Base-by-base conservation (phyloP, 2,888 invertebrate genomes). In the Galeruca laticollis region DNA sequence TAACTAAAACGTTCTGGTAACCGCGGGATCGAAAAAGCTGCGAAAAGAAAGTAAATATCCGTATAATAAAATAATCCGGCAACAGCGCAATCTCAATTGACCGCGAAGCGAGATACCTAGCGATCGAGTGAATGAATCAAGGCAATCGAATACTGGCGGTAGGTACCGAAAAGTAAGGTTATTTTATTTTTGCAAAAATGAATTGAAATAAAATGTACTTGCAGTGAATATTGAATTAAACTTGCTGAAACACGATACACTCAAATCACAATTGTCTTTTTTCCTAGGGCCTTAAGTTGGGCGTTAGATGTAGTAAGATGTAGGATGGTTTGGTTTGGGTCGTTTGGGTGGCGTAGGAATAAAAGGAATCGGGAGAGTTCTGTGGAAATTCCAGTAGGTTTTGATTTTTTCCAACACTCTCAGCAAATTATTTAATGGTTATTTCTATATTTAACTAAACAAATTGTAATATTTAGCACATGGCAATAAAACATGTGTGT, bases 71-170 rank as follows among this genome's bases (percentile, higher is more conserved):
- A 51, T 51, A 51, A 51, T 51, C 51, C 18, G 21, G 21, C 51
- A 20, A 21, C 18, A 51, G 51, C 51, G 51, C 51, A 51, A 51
- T 51, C 51, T 51, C 21, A 51, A 51, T 51, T 18, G 21, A 51
- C 21, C 21, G 18, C 51, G 21, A 51, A 51, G 21, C 51, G 21
- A 51, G 21, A 51, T 51, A 10, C 5, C 11, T 15, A 51, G 21
- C 51, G 3, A 51, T 51, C 21, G 51, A 37, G 10, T 37, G 11
- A 13, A 37, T 37, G 37, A 37, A 37, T 37, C 37, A 37, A 37
- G 11, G 37, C 37, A 37, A 11, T 37, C 37, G 11, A 37, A 37
- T 37, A 37, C 37, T 37, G 37, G 13, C 37, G 37, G 37, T 37
- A 37, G 37, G 11, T 37, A 51, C 51, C 21, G 51, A 51, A 51